A percentile compares a stretch with the other conserved stretches of the same genome.
Evolutionary conservation across 92 coral and sea anemone species (phyloP).

Genomic region (Umimayanthus chanpuru): DNA sequence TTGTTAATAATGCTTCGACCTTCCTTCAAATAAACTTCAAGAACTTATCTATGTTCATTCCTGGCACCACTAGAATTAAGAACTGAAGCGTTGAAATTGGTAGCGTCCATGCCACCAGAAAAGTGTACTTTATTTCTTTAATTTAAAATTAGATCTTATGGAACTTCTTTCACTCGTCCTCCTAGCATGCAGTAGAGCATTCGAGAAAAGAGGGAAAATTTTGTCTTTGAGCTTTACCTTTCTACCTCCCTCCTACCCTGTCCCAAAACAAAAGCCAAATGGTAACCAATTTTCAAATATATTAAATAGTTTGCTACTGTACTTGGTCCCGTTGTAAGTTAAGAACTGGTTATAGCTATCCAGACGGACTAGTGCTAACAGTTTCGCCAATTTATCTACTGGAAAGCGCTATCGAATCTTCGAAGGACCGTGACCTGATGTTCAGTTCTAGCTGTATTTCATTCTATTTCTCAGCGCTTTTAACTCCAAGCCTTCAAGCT

Average conservation of each 20-base stretch:
- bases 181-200: neutral
- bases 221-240: neutral
- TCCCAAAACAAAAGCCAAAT: neutral
- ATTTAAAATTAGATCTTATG: too few relatives aligned
- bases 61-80: neutral
- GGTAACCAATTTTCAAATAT: neutral
- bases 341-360: neutral
- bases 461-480: conserved; percentile 25
- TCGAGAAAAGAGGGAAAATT: neutral
- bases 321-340: too few relatives aligned
- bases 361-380: neutral
- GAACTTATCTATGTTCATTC: too few relatives aligned
- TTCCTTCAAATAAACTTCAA: too few relatives aligned
- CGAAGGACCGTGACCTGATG: neutral
- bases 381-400: too few relatives aligned
- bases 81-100: too few relatives aligned
- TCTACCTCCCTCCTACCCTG: neutral
- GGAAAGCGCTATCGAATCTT: neutral
- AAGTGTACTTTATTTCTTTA: too few relatives aligned
- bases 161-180: too few relatives aligned
- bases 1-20: too few relatives aligned
- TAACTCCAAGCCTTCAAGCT: conserved; percentile 26
- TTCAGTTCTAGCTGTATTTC: conserved; percentile 10
- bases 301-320: too few relatives aligned
- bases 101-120: neutral